These are phyloP conservation scores for Anableps anableps DNA, from an alignment of 2,797 vertebrate species.

Conservation along the genomic window DNA sequence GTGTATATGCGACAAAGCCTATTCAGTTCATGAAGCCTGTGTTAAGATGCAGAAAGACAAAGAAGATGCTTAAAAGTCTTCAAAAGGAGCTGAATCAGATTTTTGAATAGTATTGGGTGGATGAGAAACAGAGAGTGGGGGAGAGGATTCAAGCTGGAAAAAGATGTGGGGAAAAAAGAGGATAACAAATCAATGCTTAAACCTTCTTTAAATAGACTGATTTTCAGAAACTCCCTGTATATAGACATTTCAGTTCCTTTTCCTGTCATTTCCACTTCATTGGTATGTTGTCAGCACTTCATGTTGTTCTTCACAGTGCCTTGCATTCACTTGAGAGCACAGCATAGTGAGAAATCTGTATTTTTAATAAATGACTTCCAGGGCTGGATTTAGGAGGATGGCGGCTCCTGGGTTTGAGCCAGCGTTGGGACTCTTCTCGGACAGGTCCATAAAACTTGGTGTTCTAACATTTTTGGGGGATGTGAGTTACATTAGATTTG, in stretches of 20 bases:
- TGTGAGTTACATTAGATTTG: neutral
- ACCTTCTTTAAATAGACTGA: conserved; percentile 1
- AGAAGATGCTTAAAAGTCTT: conserved; percentile 49
- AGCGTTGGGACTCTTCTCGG: neutral
- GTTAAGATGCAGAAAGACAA: conserved; percentile 1
- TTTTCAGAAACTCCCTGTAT: neutral
- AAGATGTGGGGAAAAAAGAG: conserved; percentile 8
- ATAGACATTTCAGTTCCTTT: neutral
- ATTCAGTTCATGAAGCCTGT: conserved; percentile 36
- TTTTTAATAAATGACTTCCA: neutral
- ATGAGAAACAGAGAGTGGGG: conserved; percentile 34
- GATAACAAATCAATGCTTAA: conserved; percentile 29
- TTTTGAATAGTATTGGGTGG: conserved; percentile 61
- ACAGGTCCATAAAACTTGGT: neutral
- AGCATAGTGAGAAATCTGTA: conserved; percentile 26
- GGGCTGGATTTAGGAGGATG: too few relatives aligned
- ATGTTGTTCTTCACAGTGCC: conserved; percentile 13
- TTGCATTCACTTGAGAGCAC: conserved; percentile 37
- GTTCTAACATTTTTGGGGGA: neutral
- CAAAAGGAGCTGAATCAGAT: conserved; percentile 59
- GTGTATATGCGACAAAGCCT: conserved; percentile 65
- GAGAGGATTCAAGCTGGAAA: conserved; percentile 40
- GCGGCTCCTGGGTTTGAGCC: neutral
- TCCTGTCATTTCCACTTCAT: neutral
- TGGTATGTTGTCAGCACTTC: neutral